A percentile compares a stretch with the other conserved stretches of the same genome.
phyloP scores from a whole-genome alignment of 2,113 vertebrate genomes.

The Chunga burmeisteri region DNA sequence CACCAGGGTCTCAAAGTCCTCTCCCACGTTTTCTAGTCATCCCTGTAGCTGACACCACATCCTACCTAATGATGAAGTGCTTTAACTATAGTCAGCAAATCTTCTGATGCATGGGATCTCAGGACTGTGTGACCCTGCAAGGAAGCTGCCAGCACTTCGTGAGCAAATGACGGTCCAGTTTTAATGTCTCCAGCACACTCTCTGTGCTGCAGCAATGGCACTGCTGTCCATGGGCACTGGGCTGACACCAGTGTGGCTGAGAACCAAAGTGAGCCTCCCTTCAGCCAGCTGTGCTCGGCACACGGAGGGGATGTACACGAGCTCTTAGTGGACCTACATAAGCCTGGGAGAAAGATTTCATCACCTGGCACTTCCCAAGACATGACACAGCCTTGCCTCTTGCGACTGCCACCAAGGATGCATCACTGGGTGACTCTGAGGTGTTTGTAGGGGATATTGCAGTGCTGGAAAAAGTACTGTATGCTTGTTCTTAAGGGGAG shows the following conservation, averaged over 20 bases:
- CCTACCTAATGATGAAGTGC: neutral
- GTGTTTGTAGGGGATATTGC: neutral
- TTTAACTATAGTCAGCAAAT: neutral
- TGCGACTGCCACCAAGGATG: fast-evolving
- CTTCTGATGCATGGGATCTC: neutral
- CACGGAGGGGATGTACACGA: fast-evolving
- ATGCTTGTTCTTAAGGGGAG: neutral
- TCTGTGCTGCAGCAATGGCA: neutral
- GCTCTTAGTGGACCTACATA: neutral
- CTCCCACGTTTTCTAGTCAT: neutral
- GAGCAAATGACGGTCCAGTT: neutral
- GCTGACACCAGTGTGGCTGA: neutral
- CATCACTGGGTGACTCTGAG: neutral
- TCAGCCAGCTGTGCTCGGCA: neutral
- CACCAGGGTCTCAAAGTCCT: neutral
- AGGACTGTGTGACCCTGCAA: neutral
- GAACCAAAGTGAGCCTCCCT: neutral
- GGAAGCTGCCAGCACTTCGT: neutral
- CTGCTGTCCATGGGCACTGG: neutral
- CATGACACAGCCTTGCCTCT: neutral
- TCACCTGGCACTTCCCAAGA: neutral
- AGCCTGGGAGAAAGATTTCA: neutral
- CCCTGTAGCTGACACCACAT: neutral
- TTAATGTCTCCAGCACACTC: neutral
- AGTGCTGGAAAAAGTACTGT: neutral